These are phyloP conservation scores for Eustalomyia histrio DNA, from an alignment of 2,888 invertebrate species.

Conservation along the genomic window DNA sequence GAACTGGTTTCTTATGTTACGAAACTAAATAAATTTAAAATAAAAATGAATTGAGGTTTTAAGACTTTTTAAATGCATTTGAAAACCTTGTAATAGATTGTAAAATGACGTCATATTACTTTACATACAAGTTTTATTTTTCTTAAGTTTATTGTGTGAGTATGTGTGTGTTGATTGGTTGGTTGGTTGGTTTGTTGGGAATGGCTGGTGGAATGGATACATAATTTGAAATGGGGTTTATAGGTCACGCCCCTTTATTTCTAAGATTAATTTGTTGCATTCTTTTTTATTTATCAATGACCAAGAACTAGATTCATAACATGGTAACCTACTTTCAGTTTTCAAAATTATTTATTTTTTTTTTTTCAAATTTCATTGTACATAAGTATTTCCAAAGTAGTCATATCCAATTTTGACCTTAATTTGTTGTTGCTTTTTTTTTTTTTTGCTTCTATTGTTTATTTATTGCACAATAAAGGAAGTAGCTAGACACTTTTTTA, in stretches of 20 bases:
- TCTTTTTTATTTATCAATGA: conserved; percentile 40
- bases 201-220: conserved; percentile 22
- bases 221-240: conserved; percentile 45
- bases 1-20: conserved; percentile 64
- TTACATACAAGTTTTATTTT: background rate
- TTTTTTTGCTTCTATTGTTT: conserved; percentile 13
- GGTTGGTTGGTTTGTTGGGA: no score
- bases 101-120: conserved; percentile 59
- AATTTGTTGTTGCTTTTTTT: conserved; percentile 22
- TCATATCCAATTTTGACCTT: conserved; percentile 32
- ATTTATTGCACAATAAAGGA: conserved; percentile 16
- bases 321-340: conserved; percentile 49
- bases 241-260: conserved; percentile 56
- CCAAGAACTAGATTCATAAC: conserved; percentile 63
- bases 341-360: background rate
- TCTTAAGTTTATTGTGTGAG: background rate
- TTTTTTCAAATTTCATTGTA: conserved; percentile 1
- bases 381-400: conserved; percentile 13
- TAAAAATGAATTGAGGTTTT: conserved; percentile 38
- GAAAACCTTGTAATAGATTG: conserved; percentile 57
- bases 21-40: conserved; percentile 57
- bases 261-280: conserved; percentile 53
- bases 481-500: conserved; percentile 21
- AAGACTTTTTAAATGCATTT: conserved; percentile 53
- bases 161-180: conserved; percentile 34